Base-by-base conservation (phyloP, 2,113 vertebrate genomes). In the Scopus umbretta region DNA sequence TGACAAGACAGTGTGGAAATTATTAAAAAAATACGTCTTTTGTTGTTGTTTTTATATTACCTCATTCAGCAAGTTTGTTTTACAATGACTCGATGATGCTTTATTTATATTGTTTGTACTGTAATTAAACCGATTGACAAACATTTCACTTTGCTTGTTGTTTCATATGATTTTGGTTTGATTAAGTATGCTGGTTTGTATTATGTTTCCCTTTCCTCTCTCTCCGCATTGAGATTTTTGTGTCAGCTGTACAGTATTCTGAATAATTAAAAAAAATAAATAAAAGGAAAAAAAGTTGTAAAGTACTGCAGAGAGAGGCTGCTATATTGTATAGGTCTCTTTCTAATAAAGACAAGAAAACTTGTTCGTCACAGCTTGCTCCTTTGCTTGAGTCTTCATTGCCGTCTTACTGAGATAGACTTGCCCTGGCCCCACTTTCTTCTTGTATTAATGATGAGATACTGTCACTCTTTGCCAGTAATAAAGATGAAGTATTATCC, bases 311-410 rank as follows among this genome's bases (percentile, higher is more conserved):
- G 98, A 94, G 95, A 96, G 98, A 97, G 97, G 98, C 97, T 98
- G 98, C 98, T 98, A 97, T 98, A 98, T 98, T 98, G 98, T 98
- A 98, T 98, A 97, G 98, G 98, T 99, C 99, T 99, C 98, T 99
- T 99, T 99, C 99, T 98, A 99, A 99, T 99, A 99, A 99, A 99
- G 98, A 98, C 97, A 80, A 98, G 97, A 98, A 98, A 98, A 95
- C 84, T 84, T 70, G 87, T 87, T 96, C 56, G 36, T 89, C 4
- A 1, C 81, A 15, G n/a, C 91, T 92, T 26, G 36, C 16, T 88
- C 72, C 88, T 88, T 96, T 42, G 16, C 80, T 58, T 47, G 84
- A 75, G 78, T 80, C 81, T 74, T 80, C 8, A 1, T 72, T 15
- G 50, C 40, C 8, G 0, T 53, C 63, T 65, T 65, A 7, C 0